phyloP scores from a whole-genome alignment of 2,113 vertebrate genomes.

The Parotia lawesii region DNA sequence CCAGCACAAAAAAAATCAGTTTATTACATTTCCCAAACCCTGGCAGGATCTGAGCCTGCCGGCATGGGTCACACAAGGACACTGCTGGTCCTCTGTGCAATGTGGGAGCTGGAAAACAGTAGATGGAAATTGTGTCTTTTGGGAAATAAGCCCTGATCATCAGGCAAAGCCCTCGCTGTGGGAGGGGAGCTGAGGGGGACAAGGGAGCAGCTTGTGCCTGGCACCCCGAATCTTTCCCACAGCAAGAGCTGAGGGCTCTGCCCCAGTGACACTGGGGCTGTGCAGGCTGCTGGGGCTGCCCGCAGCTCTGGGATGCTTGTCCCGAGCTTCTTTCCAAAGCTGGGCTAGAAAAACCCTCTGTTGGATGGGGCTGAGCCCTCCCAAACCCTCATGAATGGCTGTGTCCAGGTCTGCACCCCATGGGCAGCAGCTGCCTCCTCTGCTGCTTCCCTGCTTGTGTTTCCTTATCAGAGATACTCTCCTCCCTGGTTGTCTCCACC shows the following conservation, averaged over 20 bases:
- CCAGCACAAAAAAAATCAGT: background rate
- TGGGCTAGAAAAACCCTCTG: background rate
- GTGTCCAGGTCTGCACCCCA: background rate
- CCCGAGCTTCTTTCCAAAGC: rapidly evolving
- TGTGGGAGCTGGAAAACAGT: background rate
- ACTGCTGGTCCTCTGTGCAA: background rate
- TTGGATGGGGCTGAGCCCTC: background rate
- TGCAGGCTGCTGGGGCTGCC: background rate
- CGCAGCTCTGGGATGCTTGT: rapidly evolving
- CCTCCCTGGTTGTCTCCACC: background rate
- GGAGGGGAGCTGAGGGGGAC: background rate
- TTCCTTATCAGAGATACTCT: background rate
- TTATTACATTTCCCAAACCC: background rate
- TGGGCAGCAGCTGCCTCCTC: background rate
- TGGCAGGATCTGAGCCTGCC: background rate
- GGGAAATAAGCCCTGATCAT: background rate
- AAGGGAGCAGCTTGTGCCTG: background rate
- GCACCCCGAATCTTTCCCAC: background rate
- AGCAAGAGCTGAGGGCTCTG: background rate
- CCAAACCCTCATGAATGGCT: background rate
- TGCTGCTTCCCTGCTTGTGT: background rate
- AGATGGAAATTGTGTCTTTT: background rate
- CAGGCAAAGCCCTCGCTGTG: background rate
- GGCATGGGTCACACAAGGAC: background rate
- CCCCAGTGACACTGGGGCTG: rapidly evolving